Evolutionary conservation across 2,797 vertebrate genomes (phyloP).

Genomic region (Sebastes steindachneri): DNA sequence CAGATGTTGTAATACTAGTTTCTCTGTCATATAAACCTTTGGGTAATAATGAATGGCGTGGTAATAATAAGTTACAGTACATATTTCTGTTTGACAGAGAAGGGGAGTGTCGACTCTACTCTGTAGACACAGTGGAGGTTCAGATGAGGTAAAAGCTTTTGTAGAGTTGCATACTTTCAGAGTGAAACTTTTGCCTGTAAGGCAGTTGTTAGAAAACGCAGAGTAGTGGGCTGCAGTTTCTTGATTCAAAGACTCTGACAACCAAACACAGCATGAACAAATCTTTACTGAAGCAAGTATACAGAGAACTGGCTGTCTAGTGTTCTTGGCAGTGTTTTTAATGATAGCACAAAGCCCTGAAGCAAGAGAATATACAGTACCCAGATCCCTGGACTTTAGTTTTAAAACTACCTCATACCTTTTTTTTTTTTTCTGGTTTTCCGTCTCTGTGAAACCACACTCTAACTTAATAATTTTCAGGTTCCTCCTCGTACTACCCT

Average conservation of each 20-base stretch:
- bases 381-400: neutral
- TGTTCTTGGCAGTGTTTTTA: neutral
- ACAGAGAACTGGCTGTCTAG: neutral
- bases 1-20: neutral
- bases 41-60: neutral
- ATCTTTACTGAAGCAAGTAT: constrained; percentile 21
- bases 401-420: constrained; percentile 2
- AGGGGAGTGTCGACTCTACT: neutral
- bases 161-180: neutral
- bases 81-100: constrained; percentile 1
- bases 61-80: neutral
- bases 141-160: constrained; percentile 20
- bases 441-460: constrained; percentile 1
- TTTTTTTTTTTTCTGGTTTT: neutral
- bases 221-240: neutral
- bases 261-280: constrained; percentile 12
- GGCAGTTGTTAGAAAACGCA: neutral
- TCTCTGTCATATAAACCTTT: neutral
- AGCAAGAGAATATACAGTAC: neutral
- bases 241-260: constrained; percentile 40
- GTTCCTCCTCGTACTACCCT: constrained; percentile 2
- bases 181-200: neutral
- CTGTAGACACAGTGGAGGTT: constrained; percentile 1
- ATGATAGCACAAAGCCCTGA: neutral
- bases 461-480: constrained; percentile 14